These are phyloP conservation scores for Halisarca cf. caerulea DNA, from an alignment of 37 sponge, comb jelly and placozoan species.

Conservation along the genomic window DNA sequence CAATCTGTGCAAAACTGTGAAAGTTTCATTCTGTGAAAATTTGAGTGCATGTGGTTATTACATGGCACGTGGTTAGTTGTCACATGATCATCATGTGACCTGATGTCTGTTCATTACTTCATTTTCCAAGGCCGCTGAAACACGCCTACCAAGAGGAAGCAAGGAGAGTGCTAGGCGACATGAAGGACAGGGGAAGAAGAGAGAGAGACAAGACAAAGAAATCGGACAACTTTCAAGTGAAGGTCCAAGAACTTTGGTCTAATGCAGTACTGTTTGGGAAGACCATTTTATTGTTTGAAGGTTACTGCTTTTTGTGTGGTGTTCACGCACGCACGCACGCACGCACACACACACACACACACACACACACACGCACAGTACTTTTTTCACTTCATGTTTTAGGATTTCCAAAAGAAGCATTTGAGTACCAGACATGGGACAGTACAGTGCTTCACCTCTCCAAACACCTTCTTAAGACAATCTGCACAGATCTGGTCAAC, in stretches of 20 bases:
- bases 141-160: constrained; percentile 15
- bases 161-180: background rate
- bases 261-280: constrained; percentile 63
- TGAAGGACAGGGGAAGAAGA: background rate
- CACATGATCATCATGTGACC: background rate
- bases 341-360: background rate
- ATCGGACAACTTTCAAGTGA: constrained; percentile 41
- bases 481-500: constrained; percentile 65
- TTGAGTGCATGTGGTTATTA: too few relatives aligned
- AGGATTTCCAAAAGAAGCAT: constrained; percentile 14
- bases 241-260: constrained; percentile 61
- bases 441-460: constrained; percentile 45
- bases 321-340: background rate
- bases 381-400: background rate
- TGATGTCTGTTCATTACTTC: background rate
- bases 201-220: constrained; percentile 12
- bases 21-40: too few relatives aligned
- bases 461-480: constrained; percentile 65
- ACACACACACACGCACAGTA: background rate
- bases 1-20: too few relatives aligned
- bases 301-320: too few relatives aligned
- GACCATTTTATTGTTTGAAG: constrained; percentile 68
- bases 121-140: background rate
- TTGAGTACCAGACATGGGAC: constrained; percentile 17
- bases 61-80: background rate